Base-by-base conservation (phyloP, 2,113 vertebrate species). In the Girardinichthys multiradiatus region DNA sequence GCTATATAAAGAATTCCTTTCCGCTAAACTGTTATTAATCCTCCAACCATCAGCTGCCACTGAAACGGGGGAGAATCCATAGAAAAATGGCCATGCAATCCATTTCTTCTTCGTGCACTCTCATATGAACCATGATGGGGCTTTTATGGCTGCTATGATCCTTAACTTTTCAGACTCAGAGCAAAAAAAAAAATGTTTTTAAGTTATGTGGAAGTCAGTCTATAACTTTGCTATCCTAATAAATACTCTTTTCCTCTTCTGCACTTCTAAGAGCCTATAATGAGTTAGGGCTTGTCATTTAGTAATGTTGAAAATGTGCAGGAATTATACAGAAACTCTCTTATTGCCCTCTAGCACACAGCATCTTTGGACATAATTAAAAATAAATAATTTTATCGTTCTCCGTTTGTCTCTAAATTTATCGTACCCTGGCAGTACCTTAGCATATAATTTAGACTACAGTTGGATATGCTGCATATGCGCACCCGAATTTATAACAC, bases 251-350 rank as follows among this genome's bases (percentile, higher is more conserved):
- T 19, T 64, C 57, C 63, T 59, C 59, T 66, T 19, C 51, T 70
- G 64, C 64, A 71, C 54, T 45, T 63, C 78, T 86, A 80, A 86
- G 74, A 84, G 82, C 79, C 71, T 75, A 88, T 92, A 90, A 92
- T 90, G 86, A 85, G 80, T 31, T 80, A 78, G 77, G 87, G 85
- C 81, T 77, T 83, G 78, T 85, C 31, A 79, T 90, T 88, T 71
- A 69, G 68, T 54, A 63, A 54, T 17, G 57, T 75, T 72, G 77
- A 86, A 87, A 80, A 64, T 24, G 77, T 57, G 61, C 57, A 68
- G 74, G 62, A 76, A 79, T 74, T 74, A 60, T 45, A 31, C 48
- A 70, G 59, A 74, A 82, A 45, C 68, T 29, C 68, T 76, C 60
- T 68, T 70, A 72, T 58, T 76, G 57, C 51, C 51, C 84, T 28